Base-by-base conservation (phyloP, 2,888 invertebrate species). In the Barypeithes pellucidus region DNA sequence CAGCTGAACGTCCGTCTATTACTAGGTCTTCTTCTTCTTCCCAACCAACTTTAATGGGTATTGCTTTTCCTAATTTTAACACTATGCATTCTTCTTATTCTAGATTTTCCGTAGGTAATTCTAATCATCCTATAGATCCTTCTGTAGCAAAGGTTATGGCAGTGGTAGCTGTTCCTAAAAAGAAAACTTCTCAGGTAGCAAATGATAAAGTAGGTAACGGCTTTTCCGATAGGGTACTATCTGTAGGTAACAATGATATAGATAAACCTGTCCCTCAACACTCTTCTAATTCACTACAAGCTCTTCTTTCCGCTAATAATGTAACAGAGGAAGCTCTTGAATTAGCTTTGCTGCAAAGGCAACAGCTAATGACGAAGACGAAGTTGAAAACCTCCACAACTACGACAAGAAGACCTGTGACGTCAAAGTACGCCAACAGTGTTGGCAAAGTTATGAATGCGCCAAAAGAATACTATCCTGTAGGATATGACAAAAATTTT, bases 401-500 rank as follows among this genome's bases (percentile, higher is more conserved):
- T 1, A 86, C 86, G 1, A 84, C 86, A 1, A 79, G 80, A 16
- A 85, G 87, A 0, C 87, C 88, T 72, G 86, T 88, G 24, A 81
- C 72, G 81, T 87, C 73, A 81, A 81, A 81, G 65, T 80, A 81
- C 39, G 80, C 82, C 24, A 83, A 80, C 41, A 85, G 84, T 67
- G 82, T 84, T 9, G 86, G 85, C 5, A 87, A 94, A 87, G 95
- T 95, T 3, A 95, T 95, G 95, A 95, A 95, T 82, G 95, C 95
- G 0, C 95, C 95, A 0, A 91, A 92, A 54, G 95, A 95, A 81
- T 95, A 95, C 83, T 95, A 95, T 84, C 95, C 95, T 0, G 93
- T 94, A 1, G 94, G 94, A 0, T 95, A 95, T 81, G 95, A 95
- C 81, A 95, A 95, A 86, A 94, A 95, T 84, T 95, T 94, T 81